Evolutionary conservation across 2,888 invertebrate species (phyloP).

Genomic region (Dasysyrphus albostriatus): DNA sequence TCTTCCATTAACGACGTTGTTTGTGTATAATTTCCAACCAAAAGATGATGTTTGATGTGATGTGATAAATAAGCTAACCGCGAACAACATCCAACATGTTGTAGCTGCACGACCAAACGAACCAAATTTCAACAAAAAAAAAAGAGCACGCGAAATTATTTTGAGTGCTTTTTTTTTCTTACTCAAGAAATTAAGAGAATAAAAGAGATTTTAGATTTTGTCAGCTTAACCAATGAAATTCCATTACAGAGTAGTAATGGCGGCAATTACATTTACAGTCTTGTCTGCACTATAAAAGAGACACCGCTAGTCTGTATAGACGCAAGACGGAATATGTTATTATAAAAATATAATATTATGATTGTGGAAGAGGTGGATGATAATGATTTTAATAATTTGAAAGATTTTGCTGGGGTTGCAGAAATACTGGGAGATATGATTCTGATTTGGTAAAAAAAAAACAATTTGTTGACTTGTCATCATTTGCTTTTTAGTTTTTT

Average conservation of each 20-base stretch:
- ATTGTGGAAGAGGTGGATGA: background rate
- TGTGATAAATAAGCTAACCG: background rate
- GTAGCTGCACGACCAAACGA: conserved; percentile 1
- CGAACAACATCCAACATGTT: conserved; percentile 43
- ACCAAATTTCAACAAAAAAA: background rate
- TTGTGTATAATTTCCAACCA: conserved; percentile 44
- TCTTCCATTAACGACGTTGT: conserved; percentile 25
- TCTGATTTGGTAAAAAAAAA: background rate
- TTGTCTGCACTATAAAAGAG: conserved; percentile 40
- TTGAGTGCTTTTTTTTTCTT: conserved; percentile 49
- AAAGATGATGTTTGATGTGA: conserved; percentile 4
- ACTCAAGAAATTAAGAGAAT: conserved; percentile 23
- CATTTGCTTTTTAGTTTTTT: background rate
- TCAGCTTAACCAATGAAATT: conserved; percentile 40
- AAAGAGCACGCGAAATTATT: conserved; percentile 53
- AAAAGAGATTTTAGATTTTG: conserved; percentile 38
- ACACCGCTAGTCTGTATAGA: background rate
- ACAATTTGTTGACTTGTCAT: background rate
- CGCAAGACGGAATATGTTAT: background rate
- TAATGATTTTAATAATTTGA: conserved; percentile 15
- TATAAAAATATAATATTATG: background rate
- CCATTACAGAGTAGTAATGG: conserved; percentile 18
- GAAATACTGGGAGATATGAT: conserved; percentile 12
- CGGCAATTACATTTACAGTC: conserved; percentile 25
- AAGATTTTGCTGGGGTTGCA: conserved; percentile 21